phyloP scores from a whole-genome alignment of 2,797 vertebrate species.

The Scleropages formosus region DNA sequence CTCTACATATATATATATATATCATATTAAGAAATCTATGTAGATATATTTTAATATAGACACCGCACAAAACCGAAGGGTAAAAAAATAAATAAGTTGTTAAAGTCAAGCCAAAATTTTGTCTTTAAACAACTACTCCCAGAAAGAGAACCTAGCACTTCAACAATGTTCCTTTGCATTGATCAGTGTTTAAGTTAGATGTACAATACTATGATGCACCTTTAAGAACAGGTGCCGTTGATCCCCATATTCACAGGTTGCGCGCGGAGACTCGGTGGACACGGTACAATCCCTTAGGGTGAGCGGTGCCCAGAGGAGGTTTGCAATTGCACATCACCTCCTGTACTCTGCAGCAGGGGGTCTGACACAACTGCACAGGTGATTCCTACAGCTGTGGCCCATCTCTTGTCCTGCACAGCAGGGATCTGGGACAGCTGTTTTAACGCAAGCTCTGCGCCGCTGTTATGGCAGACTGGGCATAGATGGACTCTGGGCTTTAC shows the following conservation, averaged over 20 bases:
- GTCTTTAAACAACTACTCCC: slow-evolving; percentile 3
- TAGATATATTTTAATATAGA: slow-evolving; percentile 20
- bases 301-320: background rate
- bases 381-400: background rate
- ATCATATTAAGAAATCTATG: slow-evolving; percentile 10
- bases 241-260: slow-evolving; percentile 9
- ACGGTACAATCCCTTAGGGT: slow-evolving; percentile 3
- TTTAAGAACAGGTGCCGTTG: background rate
- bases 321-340: background rate
- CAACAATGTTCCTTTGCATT: background rate
- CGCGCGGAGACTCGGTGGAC: background rate
- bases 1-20: slow-evolving; percentile 12
- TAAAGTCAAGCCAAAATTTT: slow-evolving; percentile 4
- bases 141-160: background rate
- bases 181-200: background rate
- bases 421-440: slow-evolving; percentile 1
- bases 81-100: slow-evolving; percentile 25
- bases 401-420: background rate
- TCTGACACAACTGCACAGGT: background rate
- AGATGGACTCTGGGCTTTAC: background rate
- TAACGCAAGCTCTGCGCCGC: background rate
- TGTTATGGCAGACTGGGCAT: slow-evolving; percentile 7
- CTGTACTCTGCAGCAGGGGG: background rate
- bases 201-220: slow-evolving; percentile 9
- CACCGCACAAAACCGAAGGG: slow-evolving; percentile 10